Evolutionary conservation across 1,140 invertebrate species (phyloP).

Genomic region (Bombyx mori): ASM3026992v2 NC_085125.1:12539001-12539500

Average conservation of each 20-base stretch:
- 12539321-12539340: constrained; percentile 88
- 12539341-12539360: constrained; percentile 82
- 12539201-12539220: constrained; percentile 72
- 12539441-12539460: constrained; percentile 47
- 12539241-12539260: too few species aligned
- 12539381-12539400: constrained; percentile 49
- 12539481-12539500: background rate
- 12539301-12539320: constrained; percentile 57
- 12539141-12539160: constrained; percentile 63
- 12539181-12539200: constrained; percentile 90
- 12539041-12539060: constrained; percentile 24
- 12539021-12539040: constrained; percentile 71
- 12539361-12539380: constrained; percentile 71
- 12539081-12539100: constrained; percentile 22
- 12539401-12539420: constrained; percentile 80
- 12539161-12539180: constrained; percentile 90
- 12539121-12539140: constrained; percentile 70
- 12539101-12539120: constrained; percentile 56
- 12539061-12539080: constrained; percentile 17
- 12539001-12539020: constrained; percentile 42
- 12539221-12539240: constrained; percentile 8
- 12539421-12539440: constrained; percentile 85
- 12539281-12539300: constrained; percentile 57
- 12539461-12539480: background rate
- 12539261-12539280: constrained; percentile 12